A percentile compares a stretch with the other conserved stretches of the same genome.
Conservation (phyloP, 2,113 vertebrate genomes). For the Trochalopteron elliotii region DNA sequence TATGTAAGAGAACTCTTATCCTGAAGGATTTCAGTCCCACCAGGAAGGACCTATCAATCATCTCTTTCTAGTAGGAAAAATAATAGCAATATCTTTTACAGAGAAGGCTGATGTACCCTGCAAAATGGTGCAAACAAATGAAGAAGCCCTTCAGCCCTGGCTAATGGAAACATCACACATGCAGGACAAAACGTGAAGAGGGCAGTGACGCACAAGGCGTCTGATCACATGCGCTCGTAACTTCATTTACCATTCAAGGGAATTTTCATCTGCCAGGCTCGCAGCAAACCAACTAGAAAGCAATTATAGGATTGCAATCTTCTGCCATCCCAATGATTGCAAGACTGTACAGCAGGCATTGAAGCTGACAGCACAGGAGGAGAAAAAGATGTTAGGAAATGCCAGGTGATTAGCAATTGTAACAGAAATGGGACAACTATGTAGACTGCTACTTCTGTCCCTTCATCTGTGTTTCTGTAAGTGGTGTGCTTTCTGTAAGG, state of each 20-base stretch:
- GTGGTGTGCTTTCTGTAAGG: neutral
- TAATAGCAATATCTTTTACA: neutral
- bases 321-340: neutral
- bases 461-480: neutral
- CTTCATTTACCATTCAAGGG: neutral
- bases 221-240: neutral
- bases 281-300: neutral
- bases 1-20: neutral
- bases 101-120: neutral
- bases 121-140: neutral
- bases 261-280: neutral
- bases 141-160: neutral
- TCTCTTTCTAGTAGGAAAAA: neutral
- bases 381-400: neutral
- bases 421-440: neutral
- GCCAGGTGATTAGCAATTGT: neutral
- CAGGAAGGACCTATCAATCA: neutral
- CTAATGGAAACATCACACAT: fast-evolving
- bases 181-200: neutral
- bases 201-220: neutral
- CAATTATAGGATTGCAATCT: neutral
- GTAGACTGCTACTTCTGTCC: neutral
- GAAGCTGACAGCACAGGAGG: neutral
- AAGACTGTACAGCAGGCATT: neutral
- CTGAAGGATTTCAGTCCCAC: neutral